phyloP scores from a whole-genome alignment of 2,113 vertebrate species.

The Anarrhichthys ocellatus region DNA sequence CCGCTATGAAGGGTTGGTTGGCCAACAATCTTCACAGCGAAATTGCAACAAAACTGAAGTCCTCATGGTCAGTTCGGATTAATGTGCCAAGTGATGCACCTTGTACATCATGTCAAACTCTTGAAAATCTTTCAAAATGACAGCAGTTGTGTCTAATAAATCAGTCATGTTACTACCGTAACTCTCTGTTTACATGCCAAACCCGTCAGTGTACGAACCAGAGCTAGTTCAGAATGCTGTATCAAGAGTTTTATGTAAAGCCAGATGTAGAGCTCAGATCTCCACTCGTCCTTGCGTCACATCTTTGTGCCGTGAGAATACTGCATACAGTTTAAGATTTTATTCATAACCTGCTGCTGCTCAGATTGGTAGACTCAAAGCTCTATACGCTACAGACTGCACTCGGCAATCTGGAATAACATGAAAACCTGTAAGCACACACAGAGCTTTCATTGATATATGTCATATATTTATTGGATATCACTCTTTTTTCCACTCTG shows the following conservation, averaged over 20 bases:
- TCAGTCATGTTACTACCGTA: conserved; percentile 27
- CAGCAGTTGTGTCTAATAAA: conserved; percentile 12
- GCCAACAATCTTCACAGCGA: conserved; percentile 7
- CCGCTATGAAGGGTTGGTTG: neutral
- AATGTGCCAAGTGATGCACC: neutral
- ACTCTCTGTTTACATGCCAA: neutral
- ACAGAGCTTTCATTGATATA: neutral
- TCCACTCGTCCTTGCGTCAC: neutral
- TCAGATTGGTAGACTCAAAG: neutral
- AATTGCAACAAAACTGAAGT: conserved; percentile 14
- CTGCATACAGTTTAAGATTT: conserved; percentile 8
- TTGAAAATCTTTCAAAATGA: conserved; percentile 8
- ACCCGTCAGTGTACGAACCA: conserved; percentile 16
- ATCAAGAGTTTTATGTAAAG: neutral
- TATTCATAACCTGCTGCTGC: neutral
- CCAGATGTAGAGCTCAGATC: neutral
- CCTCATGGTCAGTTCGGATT: neutral
- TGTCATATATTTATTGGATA: neutral
- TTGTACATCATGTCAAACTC: conserved; percentile 13
- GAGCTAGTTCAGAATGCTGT: conserved; percentile 7
- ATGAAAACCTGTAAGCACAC: neutral
- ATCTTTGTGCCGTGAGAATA: neutral
- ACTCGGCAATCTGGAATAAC: neutral
- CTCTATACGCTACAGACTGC: neutral
- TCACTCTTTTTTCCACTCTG: neutral